phyloP scores from a whole-genome alignment of 2,888 invertebrate genomes.

The Drosophila borborema region DNA sequence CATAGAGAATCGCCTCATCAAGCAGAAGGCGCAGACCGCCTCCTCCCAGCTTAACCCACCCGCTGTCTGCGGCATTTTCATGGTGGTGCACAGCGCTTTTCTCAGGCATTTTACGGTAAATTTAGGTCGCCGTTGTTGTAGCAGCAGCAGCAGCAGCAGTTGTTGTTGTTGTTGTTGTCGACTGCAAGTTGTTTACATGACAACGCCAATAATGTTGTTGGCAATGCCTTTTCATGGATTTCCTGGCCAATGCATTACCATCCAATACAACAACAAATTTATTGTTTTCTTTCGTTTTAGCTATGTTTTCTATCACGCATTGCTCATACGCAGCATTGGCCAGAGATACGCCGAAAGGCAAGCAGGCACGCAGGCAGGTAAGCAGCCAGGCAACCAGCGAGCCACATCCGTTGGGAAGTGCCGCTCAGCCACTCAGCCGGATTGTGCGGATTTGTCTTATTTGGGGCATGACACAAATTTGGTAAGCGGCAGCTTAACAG shows the following conservation, averaged over 20 bases:
- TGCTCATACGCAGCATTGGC: conserved; percentile 49
- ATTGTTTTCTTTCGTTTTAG: conserved; percentile 16
- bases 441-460: conserved; percentile 74
- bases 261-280: conserved; percentile 38
- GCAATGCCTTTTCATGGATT: conserved; percentile 58
- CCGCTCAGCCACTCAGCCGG: conserved; percentile 48
- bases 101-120: conserved; percentile 78
- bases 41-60: conserved; percentile 32
- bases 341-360: not conserved
- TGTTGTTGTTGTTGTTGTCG: conserved; percentile 26
- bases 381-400: conserved; percentile 3
- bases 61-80: conserved; percentile 49
- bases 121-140: conserved; percentile 67
- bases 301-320: conserved; percentile 18
- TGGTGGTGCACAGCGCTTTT: conserved; percentile 51
- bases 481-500: conserved; percentile 57
- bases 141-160: not conserved
- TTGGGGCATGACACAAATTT: conserved; percentile 82
- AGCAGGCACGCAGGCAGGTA: not conserved
- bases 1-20: conserved; percentile 39
- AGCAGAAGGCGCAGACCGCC: not conserved
- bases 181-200: conserved; percentile 72
- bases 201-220: conserved; percentile 69
- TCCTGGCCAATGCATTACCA: conserved; percentile 71
- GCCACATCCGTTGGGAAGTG: conserved; percentile 66